Conservation (phyloP, 30 jellyfish, hydroid and myxozoan genomes). For the Cassiopea andromeda region DNA sequence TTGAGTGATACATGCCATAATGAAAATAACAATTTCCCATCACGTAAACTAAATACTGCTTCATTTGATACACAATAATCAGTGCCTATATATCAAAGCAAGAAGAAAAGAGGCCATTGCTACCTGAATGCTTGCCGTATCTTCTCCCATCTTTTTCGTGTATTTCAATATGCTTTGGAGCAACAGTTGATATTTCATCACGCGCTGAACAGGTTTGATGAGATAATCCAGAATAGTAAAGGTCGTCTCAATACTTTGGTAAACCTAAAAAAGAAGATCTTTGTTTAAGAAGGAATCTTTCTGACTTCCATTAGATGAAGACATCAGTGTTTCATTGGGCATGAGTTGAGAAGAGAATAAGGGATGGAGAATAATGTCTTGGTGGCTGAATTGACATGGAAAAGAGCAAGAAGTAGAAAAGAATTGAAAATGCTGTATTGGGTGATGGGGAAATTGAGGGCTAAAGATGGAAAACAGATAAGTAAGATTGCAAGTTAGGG, state of each 20-base stretch:
- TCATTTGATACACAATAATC: background rate
- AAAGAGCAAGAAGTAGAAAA: background rate
- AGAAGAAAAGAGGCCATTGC: background rate
- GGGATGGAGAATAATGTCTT: background rate
- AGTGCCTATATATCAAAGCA: background rate
- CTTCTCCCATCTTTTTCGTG: slow-evolving; percentile 71
- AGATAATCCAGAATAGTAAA: slow-evolving; percentile 73
- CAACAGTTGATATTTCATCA: slow-evolving; percentile 89
- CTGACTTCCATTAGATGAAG: background rate
- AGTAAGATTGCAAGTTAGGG: background rate
- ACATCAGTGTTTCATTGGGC: background rate
- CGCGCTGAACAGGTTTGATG: slow-evolving; percentile 88
- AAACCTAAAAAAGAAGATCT: slow-evolving; percentile 20
- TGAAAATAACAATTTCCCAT: too few relatives aligned
- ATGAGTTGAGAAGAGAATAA: background rate
- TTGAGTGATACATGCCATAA: too few relatives aligned
- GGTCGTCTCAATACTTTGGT: slow-evolving; percentile 43
- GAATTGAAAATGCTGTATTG: background rate
- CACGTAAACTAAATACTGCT: too few relatives aligned
- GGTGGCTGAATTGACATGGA: background rate
- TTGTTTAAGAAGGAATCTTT: background rate
- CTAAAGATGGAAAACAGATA: background rate
- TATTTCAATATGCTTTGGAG: slow-evolving; percentile 69
- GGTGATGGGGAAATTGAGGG: background rate
- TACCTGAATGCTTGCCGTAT: slow-evolving; percentile 52